Percentiles rank a stretch among this genome's conserved stretches.
Evolutionary conservation across 2,888 invertebrate species (phyloP).

Genomic region (Nysson spinosus): DNA sequence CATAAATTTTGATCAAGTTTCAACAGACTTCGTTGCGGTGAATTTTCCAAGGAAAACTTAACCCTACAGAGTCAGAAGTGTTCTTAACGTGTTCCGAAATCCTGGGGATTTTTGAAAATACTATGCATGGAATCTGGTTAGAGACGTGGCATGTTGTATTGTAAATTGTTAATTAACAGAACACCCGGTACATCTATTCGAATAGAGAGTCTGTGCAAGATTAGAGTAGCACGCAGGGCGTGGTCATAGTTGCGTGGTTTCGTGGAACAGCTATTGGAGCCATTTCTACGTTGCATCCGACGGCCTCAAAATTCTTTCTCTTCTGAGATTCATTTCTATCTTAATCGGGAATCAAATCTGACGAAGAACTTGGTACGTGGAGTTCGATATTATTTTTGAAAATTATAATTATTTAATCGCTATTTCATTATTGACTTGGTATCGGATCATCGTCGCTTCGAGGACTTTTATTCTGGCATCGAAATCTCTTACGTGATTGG

Average conservation of each 20-base stretch:
- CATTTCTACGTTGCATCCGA: conserved; percentile 1
- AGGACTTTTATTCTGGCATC: conserved; percentile 19
- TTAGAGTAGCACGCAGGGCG: conserved; percentile 34
- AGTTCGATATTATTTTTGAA: too few relatives aligned
- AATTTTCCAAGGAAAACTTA: neutral
- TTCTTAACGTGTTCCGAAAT: too few relatives aligned
- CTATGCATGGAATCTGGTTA: neutral
- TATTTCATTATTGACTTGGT: too few relatives aligned
- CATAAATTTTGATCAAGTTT: too few relatives aligned
- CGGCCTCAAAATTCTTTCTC: conserved; percentile 10
- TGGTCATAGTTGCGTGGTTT: conserved; percentile 27
- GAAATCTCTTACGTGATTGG: conserved; percentile 53
- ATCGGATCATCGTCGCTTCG: neutral
- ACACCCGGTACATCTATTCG: conserved; percentile 4
- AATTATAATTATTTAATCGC: too few relatives aligned
- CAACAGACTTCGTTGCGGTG: too few relatives aligned
- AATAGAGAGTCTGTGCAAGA: conserved; percentile 26
- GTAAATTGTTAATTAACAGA: conserved; percentile 8
- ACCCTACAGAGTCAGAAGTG: neutral
- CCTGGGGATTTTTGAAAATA: neutral
- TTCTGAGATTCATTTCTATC: conserved; percentile 3
- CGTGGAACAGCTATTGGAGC: conserved; percentile 10
- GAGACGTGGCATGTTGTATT: neutral
- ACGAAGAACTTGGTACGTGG: too few relatives aligned
- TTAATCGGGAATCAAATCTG: conserved; percentile 6